Evolutionary conservation across 2,888 invertebrate genomes (phyloP).

Genomic region (Microctonus aethiopoides): DNA sequence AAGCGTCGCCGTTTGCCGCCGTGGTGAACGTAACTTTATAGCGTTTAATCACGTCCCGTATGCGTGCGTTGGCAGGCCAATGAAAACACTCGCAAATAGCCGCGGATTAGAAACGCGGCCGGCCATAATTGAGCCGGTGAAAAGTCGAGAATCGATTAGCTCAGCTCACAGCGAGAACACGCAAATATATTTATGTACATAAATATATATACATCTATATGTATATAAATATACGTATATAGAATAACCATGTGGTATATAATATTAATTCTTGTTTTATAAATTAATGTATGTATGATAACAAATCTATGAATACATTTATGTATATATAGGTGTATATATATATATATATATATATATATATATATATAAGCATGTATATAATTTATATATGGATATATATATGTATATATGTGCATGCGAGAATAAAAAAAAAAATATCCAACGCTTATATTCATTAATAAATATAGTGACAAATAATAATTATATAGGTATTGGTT

Average conservation of each 20-base stretch:
- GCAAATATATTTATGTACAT: constrained; percentile 1
- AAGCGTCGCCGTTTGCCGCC: constrained; percentile 36
- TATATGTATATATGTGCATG: too few species aligned
- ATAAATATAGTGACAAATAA: neutral
- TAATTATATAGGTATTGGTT: neutral
- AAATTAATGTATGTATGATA: neutral
- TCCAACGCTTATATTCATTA: neutral
- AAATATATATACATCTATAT: neutral
- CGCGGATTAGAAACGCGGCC: constrained; percentile 32
- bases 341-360: too few species aligned
- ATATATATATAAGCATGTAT: neutral
- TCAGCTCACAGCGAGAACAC: constrained; percentile 8
- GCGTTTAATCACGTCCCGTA: constrained; percentile 42
- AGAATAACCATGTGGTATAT: neutral
- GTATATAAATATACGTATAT: too few species aligned
- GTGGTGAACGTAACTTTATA: constrained; percentile 43
- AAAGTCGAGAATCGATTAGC: constrained; percentile 36
- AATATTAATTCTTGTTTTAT: neutral
- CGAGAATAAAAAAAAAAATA: neutral
- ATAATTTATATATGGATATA: too few species aligned
- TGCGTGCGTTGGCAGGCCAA: constrained; percentile 21
- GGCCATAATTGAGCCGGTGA: constrained; percentile 36
- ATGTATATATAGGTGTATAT: neutral
- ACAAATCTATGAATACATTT: neutral
- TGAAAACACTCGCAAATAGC: constrained; percentile 32